Base-by-base conservation (phyloP, 2,888 invertebrate species). In the Volucella bombylans region DNA sequence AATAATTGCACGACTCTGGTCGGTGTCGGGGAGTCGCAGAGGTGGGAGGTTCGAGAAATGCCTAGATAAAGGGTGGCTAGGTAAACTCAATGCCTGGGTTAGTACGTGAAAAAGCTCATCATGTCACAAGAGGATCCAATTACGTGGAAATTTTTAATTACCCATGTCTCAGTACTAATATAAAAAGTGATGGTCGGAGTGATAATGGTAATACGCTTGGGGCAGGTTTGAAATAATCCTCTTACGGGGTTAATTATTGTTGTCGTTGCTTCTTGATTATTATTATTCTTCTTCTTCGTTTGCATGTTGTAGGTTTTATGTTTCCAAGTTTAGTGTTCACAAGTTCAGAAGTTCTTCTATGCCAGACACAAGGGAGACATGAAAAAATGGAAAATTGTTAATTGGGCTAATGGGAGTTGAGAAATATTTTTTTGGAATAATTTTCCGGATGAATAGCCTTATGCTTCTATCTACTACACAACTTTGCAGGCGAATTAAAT, bases 171-270 rank as follows among this genome's bases (percentile, higher is more conserved):
- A 59, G 54, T 74, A 74, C 68, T 73, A 81, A 81, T 74, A 81
- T 62, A 41, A 6, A 50, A 74, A 59, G 38, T 68, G 73, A 80
- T 76, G 57, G 45, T 43, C n/a, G 52, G 39, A 10, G 49, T n/a
- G 50, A 55, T 57, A 57, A 73, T 57, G 69, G 64, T 69, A 69
- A 74, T 81, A 47, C 62, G 74, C 74, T 81, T 65, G 64, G 69
- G 81, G 74, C 81, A 74, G 74, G 81, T 81, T 74, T 59, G 50
- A 74, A 82, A 81, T 81, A 81, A 81, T 68, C 81, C 81, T 74
- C 81, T 74, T 81, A 81, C 31, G 57, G 81, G 81, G 81, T 81
- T 81, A 74, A 81, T 81, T 81, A 81, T 81, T 81, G 74, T 74
- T 81, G 81, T 62, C 74, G 81, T 69, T 81, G 81, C 59, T 74